Base-by-base conservation (phyloP, 1,140 invertebrate species). In the Caenorhabditis tropicalis region DNA sequence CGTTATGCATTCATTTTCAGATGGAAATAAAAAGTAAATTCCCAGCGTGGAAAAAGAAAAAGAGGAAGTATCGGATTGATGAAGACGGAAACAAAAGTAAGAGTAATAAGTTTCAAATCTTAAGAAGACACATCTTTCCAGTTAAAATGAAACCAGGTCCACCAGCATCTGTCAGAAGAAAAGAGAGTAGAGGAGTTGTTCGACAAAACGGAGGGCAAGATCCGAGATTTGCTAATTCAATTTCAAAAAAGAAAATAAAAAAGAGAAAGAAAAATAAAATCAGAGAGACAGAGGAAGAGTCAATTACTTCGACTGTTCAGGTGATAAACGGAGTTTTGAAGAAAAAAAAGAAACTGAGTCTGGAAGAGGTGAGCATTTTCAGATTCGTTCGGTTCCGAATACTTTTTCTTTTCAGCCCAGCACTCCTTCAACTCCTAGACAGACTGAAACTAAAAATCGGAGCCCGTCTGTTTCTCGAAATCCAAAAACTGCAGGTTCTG, bases 11-110 rank as follows among this genome's bases (percentile, higher is more conserved):
- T 49, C 15, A 19, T 16, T 5, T 19, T 36, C 39, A 82, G 81
- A 60, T 82, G 81, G 19, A 82, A 46, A 46, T 74, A 6, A 74
- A 74, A 2, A 31, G 65, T 2, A 74, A 74, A 12, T 74, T 74
- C 43, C 65, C 65, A 36, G 65, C 65, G n/a, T 74, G 65, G 65
- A 74, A 74, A 19, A 74, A 74, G 65, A 74, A 74, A 24, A 74
- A 74, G 24, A 29, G 36, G 33, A 74, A 74, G 65, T 27, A 24
- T 43, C 29, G n/a, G 19, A 33, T 33, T 43, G 65, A 24, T 15
- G 43, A 74, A 65, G 33, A 65, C 19, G 58, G 58, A 21, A 33
- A 36, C 21, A 74, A 46, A 27, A 43, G 65, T 74, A 74, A 9
- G 36, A 1, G 2, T 43, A 27, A 1, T 24, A 56, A 27, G 9